Conservation (phyloP, 2,888 invertebrate species). For the Blera fallax region DNA sequence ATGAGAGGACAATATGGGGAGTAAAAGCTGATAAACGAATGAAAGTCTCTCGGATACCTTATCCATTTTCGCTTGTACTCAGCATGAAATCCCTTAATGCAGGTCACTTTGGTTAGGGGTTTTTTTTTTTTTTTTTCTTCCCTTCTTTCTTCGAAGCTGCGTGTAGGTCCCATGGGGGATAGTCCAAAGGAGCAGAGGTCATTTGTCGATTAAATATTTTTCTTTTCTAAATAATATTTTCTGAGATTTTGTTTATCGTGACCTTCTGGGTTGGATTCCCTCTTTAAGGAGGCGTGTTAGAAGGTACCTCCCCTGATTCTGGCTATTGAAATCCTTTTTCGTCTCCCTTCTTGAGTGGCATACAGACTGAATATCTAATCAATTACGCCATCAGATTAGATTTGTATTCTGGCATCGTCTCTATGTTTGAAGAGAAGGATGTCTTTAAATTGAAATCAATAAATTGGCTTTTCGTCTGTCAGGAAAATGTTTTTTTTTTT, state of each 20-base stretch:
- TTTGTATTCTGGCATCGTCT: conserved; percentile 54
- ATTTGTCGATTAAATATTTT: conserved; percentile 47
- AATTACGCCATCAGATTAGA: conserved; percentile 68
- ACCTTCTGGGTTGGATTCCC: conserved; percentile 12
- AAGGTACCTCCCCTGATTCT: not conserved
- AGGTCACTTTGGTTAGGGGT: conserved; percentile 43
- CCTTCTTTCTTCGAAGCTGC: not conserved
- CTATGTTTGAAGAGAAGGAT: conserved; percentile 10
- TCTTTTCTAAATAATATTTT: conserved; percentile 24
- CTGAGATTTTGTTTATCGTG: not conserved
- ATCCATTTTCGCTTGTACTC: conserved; percentile 26
- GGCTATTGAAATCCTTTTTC: conserved; percentile 38
- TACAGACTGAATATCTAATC: conserved; percentile 63
- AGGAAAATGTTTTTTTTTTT: not conserved
- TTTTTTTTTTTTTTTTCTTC: not conserved
- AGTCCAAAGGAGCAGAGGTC: conserved; percentile 46
- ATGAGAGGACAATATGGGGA: conserved; percentile 26
- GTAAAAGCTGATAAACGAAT: conserved; percentile 45
- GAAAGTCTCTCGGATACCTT: conserved; percentile 6
- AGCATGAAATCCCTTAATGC: conserved; percentile 48
- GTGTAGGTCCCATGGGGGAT: not conserved
- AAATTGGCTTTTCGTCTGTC: conserved; percentile 28
- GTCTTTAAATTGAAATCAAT: conserved; percentile 50
- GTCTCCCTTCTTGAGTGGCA: not conserved
- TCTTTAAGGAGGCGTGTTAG: conserved; percentile 3